Conservation (phyloP, 2,113 vertebrate genomes). For the Campylorhamphus procurvoides region DNA sequence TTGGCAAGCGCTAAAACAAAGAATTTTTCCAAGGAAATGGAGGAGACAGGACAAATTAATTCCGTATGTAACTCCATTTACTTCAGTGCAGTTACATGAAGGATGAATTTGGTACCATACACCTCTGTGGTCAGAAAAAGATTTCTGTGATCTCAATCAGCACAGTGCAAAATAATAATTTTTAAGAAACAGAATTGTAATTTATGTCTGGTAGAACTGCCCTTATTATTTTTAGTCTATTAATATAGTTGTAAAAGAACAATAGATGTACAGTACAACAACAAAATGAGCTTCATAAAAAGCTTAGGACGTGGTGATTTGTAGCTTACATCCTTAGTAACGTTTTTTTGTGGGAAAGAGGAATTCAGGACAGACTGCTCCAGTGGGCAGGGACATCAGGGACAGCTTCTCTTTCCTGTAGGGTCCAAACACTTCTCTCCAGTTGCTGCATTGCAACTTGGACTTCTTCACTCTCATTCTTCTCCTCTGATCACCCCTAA, state of each 20-base stretch:
- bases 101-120: conserved; percentile 32
- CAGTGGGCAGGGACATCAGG: not conserved
- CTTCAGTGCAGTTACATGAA: not conserved
- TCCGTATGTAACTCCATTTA: conserved; percentile 47
- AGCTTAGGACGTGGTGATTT: not conserved
- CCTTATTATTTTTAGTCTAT: conserved; percentile 17
- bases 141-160: conserved; percentile 4
- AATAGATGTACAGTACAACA: not conserved
- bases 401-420: not conserved
- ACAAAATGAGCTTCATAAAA: not conserved
- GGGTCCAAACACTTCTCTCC: not conserved
- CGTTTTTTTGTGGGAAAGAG: not conserved
- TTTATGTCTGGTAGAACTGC: not conserved
- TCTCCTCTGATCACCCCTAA: not conserved
- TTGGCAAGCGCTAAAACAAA: conserved; percentile 16
- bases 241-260: conserved; percentile 21
- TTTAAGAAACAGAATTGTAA: not conserved
- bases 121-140: conserved; percentile 13
- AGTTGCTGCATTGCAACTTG: not conserved
- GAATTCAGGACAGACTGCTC: not conserved
- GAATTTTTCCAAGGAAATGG: conserved; percentile 46
- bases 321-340: not conserved
- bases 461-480: not conserved
- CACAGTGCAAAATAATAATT: not conserved
- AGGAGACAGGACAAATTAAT: conserved; percentile 54